Evolutionary conservation across 2,113 vertebrate species (phyloP).

Genomic region (Cnemophilus loriae): DNA sequence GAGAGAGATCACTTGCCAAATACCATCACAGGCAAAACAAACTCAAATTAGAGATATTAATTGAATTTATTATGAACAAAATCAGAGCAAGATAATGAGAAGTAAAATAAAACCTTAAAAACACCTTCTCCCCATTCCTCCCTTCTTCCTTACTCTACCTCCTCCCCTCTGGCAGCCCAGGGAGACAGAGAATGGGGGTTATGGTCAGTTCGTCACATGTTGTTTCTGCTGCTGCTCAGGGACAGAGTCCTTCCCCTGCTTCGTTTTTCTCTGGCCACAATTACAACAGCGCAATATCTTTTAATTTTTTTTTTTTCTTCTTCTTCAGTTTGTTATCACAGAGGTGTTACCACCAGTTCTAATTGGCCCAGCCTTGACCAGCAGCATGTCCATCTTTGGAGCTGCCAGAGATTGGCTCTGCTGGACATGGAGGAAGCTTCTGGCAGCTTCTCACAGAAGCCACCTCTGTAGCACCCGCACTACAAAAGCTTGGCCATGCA

Average conservation of each 20-base stretch:
- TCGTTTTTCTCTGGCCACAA: neutral
- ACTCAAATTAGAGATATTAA: neutral
- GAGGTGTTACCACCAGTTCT: neutral
- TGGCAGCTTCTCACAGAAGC: neutral
- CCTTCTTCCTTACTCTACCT: neutral
- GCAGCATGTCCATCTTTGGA: neutral
- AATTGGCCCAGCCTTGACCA: neutral
- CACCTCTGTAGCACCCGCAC: accelerated
- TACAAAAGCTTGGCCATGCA: neutral
- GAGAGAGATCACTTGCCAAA: neutral
- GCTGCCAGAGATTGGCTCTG: neutral
- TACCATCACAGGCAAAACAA: neutral
- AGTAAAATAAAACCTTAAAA: neutral
- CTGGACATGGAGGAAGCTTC: neutral
- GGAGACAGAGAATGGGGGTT: neutral
- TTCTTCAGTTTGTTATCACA: neutral
- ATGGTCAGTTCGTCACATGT: neutral
- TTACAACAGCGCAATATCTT: neutral
- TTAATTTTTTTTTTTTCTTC: neutral
- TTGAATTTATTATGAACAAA: neutral
- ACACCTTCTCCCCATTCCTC: no score
- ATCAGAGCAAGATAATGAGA: neutral
- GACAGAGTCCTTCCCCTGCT: neutral
- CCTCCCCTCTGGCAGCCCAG: neutral
- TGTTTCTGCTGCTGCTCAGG: neutral